Conservation (phyloP, 2,797 vertebrate species). For the Remorina albescens region DNA sequence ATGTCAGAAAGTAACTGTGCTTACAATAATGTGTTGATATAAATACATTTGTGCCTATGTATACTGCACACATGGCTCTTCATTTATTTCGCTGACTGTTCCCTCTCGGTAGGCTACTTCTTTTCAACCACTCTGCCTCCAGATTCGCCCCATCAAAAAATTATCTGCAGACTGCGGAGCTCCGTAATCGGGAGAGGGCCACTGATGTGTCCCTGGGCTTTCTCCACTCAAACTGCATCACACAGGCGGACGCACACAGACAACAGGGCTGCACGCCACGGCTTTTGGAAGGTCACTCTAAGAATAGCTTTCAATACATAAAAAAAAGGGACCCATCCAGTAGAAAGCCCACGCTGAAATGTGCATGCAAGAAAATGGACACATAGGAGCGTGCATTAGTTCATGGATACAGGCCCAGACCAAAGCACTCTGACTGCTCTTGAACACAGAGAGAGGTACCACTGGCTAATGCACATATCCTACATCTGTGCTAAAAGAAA, state of each 20-base stretch:
- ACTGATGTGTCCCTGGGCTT: conserved; percentile 77
- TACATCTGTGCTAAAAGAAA: conserved; percentile 40
- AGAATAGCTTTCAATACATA: conserved; percentile 77
- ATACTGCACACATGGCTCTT: background rate
- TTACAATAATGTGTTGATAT: conserved; percentile 23
- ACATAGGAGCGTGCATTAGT: conserved; percentile 63
- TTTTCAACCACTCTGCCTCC: conserved; percentile 59
- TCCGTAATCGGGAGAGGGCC: conserved; percentile 67
- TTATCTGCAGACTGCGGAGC: conserved; percentile 72
- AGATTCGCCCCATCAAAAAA: conserved; percentile 73
- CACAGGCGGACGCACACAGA: conserved; percentile 78
- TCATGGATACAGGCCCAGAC: conserved; percentile 38
- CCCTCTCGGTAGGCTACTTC: conserved; percentile 42
- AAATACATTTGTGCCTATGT: background rate
- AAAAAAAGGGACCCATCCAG: conserved; percentile 37
- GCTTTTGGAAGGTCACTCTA: conserved; percentile 82
- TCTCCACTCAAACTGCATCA: conserved; percentile 78
- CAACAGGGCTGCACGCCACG: conserved; percentile 69
- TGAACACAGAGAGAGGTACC: conserved; percentile 17
- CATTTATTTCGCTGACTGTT: conserved; percentile 43
- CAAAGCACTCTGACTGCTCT: conserved; percentile 40
- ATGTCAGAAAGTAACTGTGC: conserved; percentile 24
- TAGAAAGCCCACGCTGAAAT: conserved; percentile 42
- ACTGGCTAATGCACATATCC: conserved; percentile 14
- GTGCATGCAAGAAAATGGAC: conserved; percentile 70